These are phyloP conservation scores for Manacus vitellinus DNA, from an alignment of 2,113 vertebrate genomes.

Conservation along the genomic window DNA sequence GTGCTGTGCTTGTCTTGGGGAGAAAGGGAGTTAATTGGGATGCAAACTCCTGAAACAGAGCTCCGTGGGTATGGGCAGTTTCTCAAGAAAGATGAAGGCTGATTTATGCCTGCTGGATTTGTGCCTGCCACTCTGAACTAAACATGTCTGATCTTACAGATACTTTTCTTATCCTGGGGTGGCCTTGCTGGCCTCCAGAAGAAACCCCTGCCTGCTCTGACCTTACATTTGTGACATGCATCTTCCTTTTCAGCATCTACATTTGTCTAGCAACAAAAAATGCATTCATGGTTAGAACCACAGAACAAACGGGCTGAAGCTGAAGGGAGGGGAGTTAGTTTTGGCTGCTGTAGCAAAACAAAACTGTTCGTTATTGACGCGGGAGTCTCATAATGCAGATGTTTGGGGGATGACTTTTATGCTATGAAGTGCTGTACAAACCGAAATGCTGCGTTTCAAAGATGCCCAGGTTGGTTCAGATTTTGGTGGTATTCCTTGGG, in stretches of 20 bases:
- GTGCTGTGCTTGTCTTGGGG: background rate
- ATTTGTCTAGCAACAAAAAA: background rate
- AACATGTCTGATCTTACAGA: background rate
- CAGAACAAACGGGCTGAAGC: background rate
- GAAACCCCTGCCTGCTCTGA: background rate
- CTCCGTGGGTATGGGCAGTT: background rate
- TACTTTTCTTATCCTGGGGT: background rate
- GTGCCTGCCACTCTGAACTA: background rate
- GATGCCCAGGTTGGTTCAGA: background rate
- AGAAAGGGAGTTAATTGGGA: background rate
- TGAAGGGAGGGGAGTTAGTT: background rate
- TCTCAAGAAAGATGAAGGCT: background rate
- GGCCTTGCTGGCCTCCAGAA: background rate
- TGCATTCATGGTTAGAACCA: background rate
- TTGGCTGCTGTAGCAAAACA: background rate
- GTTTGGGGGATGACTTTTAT: background rate
- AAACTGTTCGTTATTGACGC: background rate
- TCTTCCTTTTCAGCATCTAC: background rate
- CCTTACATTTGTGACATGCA: background rate
- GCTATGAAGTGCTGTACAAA: background rate
- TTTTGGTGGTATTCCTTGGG: background rate
- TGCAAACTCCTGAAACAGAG: background rate
- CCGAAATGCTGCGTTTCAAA: background rate
- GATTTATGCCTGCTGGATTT: background rate
- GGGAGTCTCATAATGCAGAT: background rate